These are phyloP conservation scores for Melanotaenia duboulayi DNA, from an alignment of 2,113 vertebrate species.

Conservation along the genomic window DNA sequence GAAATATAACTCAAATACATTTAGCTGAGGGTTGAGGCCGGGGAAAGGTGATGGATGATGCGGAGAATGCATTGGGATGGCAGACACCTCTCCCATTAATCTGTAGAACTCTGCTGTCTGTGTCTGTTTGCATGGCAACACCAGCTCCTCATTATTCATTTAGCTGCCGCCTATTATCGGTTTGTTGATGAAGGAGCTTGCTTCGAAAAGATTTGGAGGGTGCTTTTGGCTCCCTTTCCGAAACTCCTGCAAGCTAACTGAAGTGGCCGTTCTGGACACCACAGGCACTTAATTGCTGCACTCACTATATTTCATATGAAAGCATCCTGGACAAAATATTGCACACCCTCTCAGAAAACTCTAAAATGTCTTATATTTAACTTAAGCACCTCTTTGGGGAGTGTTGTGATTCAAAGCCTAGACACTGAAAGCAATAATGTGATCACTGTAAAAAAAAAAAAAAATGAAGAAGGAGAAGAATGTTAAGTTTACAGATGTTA, in stretches of 20 bases:
- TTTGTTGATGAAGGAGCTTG: conserved; percentile 65
- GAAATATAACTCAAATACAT: conserved; percentile 62
- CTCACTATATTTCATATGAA: conserved; percentile 52
- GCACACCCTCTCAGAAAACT: conserved; percentile 36
- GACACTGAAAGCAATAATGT: conserved; percentile 28
- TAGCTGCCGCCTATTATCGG: conserved; percentile 68
- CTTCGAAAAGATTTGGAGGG: conserved; percentile 59
- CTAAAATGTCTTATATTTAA: conserved; percentile 29
- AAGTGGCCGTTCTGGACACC: conserved; percentile 39
- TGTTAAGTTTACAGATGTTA: conserved; percentile 36
- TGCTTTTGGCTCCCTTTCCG: conserved; percentile 47
- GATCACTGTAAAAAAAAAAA: conserved; percentile 40
- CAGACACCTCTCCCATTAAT: conserved; percentile 74
- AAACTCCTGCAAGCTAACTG: conserved; percentile 51
- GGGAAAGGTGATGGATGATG: conserved; percentile 69
- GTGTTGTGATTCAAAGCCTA: conserved; percentile 12
- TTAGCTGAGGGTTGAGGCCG: conserved; percentile 37
- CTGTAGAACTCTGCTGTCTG: conserved; percentile 64
- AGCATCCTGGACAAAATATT: conserved; percentile 22
- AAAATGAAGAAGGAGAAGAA: no score
- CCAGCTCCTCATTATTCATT: conserved; percentile 68
- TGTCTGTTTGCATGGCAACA: conserved; percentile 74
- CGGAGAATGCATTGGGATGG: conserved; percentile 55
- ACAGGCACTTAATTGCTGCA: conserved; percentile 60
- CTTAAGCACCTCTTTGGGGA: conserved; percentile 32